Evolutionary conservation across 2,888 invertebrate genomes (phyloP), one percentile per base, ranked within the genome.

Genomic region (Anagyrus pseudococci): DNA sequence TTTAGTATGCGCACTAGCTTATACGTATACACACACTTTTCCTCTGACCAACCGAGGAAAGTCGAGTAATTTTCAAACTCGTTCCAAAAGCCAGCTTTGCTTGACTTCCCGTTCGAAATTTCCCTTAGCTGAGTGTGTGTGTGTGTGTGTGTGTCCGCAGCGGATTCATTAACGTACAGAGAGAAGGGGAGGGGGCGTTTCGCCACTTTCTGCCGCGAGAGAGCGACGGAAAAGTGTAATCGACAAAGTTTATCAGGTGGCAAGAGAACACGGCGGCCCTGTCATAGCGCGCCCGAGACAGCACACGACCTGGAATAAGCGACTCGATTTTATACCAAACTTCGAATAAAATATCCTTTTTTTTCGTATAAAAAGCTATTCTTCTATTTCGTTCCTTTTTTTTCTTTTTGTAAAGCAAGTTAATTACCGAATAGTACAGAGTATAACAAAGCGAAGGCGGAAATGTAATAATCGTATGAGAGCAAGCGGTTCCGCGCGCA

Each of bases 171-270:
- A 76, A 75, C 73, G 71, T 68, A 67, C 70, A 69, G 33, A 46
- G 58, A 55, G 41, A 22, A 40, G 53, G 25, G 59, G 64, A 53
- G 47, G 22, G 57, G 64, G 60, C 66, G 59, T 55, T 64, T 60
- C 41, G 55, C 26, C 58, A 46, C 40, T 58, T 50, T 64, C 46
- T 41, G 29, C 29, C 29, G 29, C 29, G 29, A 17, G 6, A 25
- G 41, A 13, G 20, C 70, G 66, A 73, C 71, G 73, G 72, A 75
- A 77, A 77, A 77, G 76, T 75, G 75, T 76, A 77, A 77, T 77
- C 77, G 75, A 76, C 76, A 76, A 77, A 77, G 75, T 77, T 77
- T 77, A 61, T 65, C 60, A 60, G 49, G 47, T 49, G 57, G 57
- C 57, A 53, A 60, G 53, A 58, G 23, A n/a, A n/a, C n/a, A n/a